A percentile compares a stretch with the other conserved stretches of the same genome.
Evolutionary conservation across 2,113 vertebrate genomes (phyloP).

Genomic region (Oryzias celebensis): DNA sequence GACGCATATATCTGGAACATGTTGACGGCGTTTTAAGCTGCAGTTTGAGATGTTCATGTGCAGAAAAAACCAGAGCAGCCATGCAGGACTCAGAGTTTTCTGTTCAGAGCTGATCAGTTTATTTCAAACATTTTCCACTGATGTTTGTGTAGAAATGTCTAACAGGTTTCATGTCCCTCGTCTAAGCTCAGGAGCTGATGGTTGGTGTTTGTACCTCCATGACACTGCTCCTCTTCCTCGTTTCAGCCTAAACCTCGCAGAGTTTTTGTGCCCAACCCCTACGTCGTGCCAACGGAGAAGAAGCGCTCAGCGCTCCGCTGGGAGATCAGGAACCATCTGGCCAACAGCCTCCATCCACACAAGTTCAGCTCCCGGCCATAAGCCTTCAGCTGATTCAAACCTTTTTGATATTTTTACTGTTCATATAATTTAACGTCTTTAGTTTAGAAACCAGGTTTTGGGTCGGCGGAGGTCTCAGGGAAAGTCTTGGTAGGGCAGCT

Average conservation of each 20-base stretch:
- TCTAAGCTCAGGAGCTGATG: too few species aligned
- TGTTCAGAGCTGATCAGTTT: too few species aligned
- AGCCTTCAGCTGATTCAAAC: background rate
- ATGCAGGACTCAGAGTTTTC: too few species aligned
- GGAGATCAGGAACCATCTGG: constrained; percentile 84
- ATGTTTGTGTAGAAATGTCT: too few species aligned
- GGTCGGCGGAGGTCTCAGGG: constrained; percentile 47
- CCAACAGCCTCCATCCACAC: constrained; percentile 75
- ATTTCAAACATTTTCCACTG: too few species aligned
- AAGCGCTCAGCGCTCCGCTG: constrained; percentile 85
- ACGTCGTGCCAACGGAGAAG: constrained; percentile 87
- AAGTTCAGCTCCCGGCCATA: constrained; percentile 44
- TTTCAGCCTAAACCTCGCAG: constrained; percentile 73
- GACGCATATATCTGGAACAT: too few species aligned
- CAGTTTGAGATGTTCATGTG: background rate
- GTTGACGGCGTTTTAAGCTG: too few species aligned
- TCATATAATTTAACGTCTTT: constrained; percentile 48
- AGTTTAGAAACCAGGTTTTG: background rate
- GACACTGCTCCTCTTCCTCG: background rate
- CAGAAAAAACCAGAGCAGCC: background rate
- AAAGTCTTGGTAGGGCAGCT: constrained; percentile 80
- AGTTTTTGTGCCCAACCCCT: constrained; percentile 77
- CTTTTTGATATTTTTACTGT: constrained; percentile 5
- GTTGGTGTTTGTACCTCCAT: too few species aligned
- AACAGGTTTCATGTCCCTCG: too few species aligned